These are phyloP conservation scores for Pseudocheirus occidentalis DNA, from an alignment of 2,797 vertebrate genomes.

Conservation along the genomic window DNA sequence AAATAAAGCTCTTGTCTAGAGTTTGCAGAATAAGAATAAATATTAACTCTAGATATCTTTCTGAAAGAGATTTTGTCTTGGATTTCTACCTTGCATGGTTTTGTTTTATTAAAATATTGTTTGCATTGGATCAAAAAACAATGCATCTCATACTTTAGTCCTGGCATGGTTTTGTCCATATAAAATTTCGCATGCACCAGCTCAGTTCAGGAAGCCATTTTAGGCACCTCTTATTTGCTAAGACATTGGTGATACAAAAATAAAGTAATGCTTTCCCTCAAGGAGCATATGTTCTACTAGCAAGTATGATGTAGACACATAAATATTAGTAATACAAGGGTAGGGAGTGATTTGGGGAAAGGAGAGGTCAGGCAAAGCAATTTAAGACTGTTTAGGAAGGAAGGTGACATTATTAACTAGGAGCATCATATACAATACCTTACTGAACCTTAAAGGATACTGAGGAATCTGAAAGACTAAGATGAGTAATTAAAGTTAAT, in stretches of 20 bases:
- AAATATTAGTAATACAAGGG: not conserved
- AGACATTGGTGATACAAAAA: not conserved
- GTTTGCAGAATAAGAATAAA: slow-evolving; percentile 42
- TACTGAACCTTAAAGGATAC: not conserved
- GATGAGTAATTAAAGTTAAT: not conserved
- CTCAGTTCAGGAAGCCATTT: not conserved
- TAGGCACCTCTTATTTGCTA: not conserved
- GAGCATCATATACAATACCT: not conserved
- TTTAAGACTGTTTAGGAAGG: not conserved
- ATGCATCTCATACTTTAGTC: slow-evolving; percentile 46
- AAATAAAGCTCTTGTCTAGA: slow-evolving; percentile 52
- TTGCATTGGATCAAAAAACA: slow-evolving; percentile 47
- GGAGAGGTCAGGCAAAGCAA: not conserved
- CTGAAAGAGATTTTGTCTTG: slow-evolving; percentile 13
- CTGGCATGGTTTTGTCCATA: not conserved
- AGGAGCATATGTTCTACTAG: not conserved
- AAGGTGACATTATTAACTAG: not conserved
- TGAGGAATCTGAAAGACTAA: not conserved
- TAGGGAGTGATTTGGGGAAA: not conserved
- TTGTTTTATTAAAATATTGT: slow-evolving; percentile 54
- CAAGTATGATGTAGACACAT: not conserved
- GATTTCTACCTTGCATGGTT: not conserved
- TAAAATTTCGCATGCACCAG: slow-evolving; percentile 5
- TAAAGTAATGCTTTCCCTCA: not conserved
- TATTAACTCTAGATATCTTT: slow-evolving; percentile 38